Evolutionary conservation across 1,140 invertebrate species (phyloP), one percentile per base, ranked within the genome.

Genomic region (Latrodectus geometricus): DNA sequence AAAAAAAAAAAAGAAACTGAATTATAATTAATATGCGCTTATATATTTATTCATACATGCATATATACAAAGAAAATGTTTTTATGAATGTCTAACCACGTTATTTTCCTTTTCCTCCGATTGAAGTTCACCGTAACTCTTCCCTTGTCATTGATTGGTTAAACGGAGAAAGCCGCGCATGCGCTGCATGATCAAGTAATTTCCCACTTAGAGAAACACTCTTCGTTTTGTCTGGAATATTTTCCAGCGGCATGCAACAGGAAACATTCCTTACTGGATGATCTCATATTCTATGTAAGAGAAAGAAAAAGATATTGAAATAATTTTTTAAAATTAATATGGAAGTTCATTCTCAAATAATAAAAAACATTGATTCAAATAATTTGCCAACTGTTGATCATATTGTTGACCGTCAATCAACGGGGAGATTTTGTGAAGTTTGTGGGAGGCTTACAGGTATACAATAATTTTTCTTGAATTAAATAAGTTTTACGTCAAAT

Each of bases 51-150:
- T n/a, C n/a, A n/a, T n/a, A n/a, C n/a, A n/a, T n/a, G n/a, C n/a
- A n/a, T n/a, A n/a, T n/a, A n/a, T n/a, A n/a, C n/a, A n/a, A n/a
- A n/a, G n/a, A n/a, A n/a, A n/a, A n/a, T n/a, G n/a, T n/a, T n/a
- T n/a, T n/a, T n/a, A n/a, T n/a, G n/a, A n/a, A n/a, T n/a, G n/a
- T n/a, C n/a, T n/a, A n/a, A n/a, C n/a, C 35, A 35, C 35, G 5
- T 5, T 35, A 35, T 35, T 35, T 35, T 5, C 35, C 35, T 35
- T 35, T 1, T 35, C 72, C 72, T 20, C 48, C 17, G 72, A 23
- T 72, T 72, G 23, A 23, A 75, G 48, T 61, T 75, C 73, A 75
- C 9, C 21, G 74, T 23, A 76, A 56, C 54, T 56, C 74, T 52
- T 20, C 50, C 76, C 35, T n/a, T 56, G 35, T 21, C 61, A 48